Evolutionary conservation across 2,797 vertebrate species (phyloP).

Genomic region (Takifugu ocellatus): DNA sequence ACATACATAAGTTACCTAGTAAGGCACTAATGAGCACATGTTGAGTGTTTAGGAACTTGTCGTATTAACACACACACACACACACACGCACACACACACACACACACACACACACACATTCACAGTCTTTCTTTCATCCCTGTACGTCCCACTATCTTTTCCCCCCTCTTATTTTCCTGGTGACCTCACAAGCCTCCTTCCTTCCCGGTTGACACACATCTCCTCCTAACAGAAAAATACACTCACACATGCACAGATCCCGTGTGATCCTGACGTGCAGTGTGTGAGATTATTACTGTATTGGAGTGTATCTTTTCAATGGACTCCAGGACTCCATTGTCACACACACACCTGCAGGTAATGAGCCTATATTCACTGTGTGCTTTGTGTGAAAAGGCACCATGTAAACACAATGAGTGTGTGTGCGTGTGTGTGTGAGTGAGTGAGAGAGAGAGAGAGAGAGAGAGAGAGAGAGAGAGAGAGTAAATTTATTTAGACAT

Average conservation of each 20-base stretch:
- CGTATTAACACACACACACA: constrained; percentile 9
- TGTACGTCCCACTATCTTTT: constrained; percentile 40
- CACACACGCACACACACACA: constrained; percentile 21
- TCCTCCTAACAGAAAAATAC: constrained; percentile 26
- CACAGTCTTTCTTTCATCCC: constrained; percentile 17
- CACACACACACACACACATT: too few species aligned
- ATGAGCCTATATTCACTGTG: constrained; percentile 34
- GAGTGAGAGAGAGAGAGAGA: too few species aligned
- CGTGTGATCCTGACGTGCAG: constrained; percentile 5
- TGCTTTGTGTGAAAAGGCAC: constrained; percentile 12
- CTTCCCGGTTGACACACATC: constrained; percentile 60
- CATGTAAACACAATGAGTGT: background rate
- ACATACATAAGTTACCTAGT: too few species aligned
- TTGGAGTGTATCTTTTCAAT: constrained; percentile 40
- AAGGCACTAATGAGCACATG: too few species aligned
- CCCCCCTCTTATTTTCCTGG: constrained; percentile 42
- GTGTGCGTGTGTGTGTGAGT: constrained; percentile 9
- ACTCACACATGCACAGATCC: constrained; percentile 1
- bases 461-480: too few species aligned
- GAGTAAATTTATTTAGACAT: background rate
- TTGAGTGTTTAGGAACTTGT: too few species aligned
- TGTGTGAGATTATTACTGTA: constrained; percentile 12
- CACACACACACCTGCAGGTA: constrained; percentile 50
- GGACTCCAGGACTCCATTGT: constrained; percentile 39
- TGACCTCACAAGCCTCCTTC: constrained; percentile 64